Base-by-base conservation (phyloP, 2,888 invertebrate species). In the Thecophora atra region DNA sequence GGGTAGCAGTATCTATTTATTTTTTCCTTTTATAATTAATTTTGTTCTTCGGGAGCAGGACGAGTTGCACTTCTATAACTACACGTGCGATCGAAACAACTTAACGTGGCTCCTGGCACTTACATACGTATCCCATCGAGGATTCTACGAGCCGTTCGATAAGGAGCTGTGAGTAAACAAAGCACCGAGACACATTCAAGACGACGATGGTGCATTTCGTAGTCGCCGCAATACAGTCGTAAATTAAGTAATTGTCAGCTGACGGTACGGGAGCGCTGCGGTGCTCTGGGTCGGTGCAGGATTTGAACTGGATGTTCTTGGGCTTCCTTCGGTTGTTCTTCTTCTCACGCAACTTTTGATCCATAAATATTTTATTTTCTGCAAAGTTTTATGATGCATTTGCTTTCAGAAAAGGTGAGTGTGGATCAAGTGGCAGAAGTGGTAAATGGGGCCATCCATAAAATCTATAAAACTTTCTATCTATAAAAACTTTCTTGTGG, bases 61-160 rank as follows among this genome's bases (percentile, higher is more conserved):
- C 3, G 86, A 86, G 78, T 79, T 87, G 75, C 87, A 87, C 15
- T 87, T 87, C 17, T 87, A 87, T 78, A 87, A 87, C 78, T 87
- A 87, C 77, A 84, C 86, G 70, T 86, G 85, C 75, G 83, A 85
- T 77, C 79, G 79, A 64, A 87, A 87, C 77, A 87, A 87, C 75
- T 81, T 87, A 77, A 86, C 86, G 73, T 87, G 87, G 87, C 86
- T 85, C 70, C 79, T n/a, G 84, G 76, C 87, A 86, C 73, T 87
- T 87, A 87, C 77, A n/a, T n/a, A 83, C n/a, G 79, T 87, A 76
- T 81, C 86, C 63, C 85, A 84, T 70, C 77, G 81, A 74, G 87
- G 87, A 75, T 86, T 83, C 75, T 84, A 86, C 75, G 85, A 87
- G 72, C 87, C 87, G 65, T 86, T 87, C 77, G 86, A 87, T 78